These are phyloP conservation scores for Haemorhous mexicanus DNA, from an alignment of 2,113 vertebrate genomes.

Conservation along the genomic window DNA sequence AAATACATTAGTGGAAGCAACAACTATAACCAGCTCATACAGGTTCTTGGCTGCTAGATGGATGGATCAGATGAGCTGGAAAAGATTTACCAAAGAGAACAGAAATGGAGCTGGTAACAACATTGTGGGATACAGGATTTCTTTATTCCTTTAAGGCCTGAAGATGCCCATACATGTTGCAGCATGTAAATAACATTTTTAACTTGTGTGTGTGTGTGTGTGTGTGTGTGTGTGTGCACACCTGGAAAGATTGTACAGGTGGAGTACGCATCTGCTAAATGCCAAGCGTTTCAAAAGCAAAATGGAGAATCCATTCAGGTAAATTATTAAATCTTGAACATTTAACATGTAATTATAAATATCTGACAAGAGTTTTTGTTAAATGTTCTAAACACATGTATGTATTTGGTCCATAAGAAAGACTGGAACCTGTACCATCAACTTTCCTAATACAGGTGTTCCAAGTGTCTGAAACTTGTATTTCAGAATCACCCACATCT, in stretches of 20 bases:
- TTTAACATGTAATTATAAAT: background rate
- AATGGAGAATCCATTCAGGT: background rate
- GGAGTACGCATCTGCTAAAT: background rate
- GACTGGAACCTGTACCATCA: background rate
- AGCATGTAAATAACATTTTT: background rate
- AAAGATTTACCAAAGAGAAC: background rate
- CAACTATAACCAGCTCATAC: slow-evolving; percentile 20
- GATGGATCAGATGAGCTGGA: slow-evolving; percentile 42
- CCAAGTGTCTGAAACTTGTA: background rate
- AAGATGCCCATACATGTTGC: background rate
- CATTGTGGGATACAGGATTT: background rate
- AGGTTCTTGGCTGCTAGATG: background rate
- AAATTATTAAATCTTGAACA: background rate
- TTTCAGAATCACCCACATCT: background rate
- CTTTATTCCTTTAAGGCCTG: background rate
- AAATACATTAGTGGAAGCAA: slow-evolving; percentile 48
- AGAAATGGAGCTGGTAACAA: background rate
- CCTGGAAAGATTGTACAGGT: background rate
- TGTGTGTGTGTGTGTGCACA: background rate
- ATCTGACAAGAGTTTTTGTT: background rate
- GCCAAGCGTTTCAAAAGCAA: background rate
- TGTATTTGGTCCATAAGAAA: background rate
- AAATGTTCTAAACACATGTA: background rate
- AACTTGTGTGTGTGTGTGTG: background rate
- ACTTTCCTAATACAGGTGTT: background rate